Percentiles rank a stretch among this genome's conserved stretches.
Conservation (phyloP, 2,113 vertebrate genomes). For the Tricholaema leucomelas region DNA sequence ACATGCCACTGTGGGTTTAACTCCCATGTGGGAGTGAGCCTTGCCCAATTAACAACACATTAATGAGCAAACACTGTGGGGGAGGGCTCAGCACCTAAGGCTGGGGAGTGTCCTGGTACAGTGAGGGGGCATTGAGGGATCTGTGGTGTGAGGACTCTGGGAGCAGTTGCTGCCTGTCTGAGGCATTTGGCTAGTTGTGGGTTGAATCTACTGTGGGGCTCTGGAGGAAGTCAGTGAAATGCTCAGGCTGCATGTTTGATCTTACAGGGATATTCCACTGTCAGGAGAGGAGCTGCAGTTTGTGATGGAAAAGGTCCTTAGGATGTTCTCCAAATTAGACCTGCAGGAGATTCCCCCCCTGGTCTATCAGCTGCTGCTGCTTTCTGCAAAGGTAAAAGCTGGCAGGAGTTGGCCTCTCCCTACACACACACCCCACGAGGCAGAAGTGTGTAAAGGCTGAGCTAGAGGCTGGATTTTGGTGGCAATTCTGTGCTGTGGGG, state of each 20-base stretch:
- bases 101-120: background rate
- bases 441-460: background rate
- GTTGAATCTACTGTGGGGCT: background rate
- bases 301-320: conserved; percentile 88
- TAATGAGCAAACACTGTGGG: background rate
- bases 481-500: background rate
- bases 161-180: background rate
- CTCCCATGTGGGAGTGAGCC: background rate
- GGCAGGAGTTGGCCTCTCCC: fast-evolving
- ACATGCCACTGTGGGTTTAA: background rate
- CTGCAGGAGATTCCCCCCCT: conserved; percentile 95
- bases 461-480: background rate
- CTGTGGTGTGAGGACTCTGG: background rate
- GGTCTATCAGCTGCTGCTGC: conserved; percentile 92
- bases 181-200: background rate
- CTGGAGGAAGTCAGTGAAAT: background rate
- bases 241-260: background rate
- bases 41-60: background rate
- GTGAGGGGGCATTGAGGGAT: background rate
- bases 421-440: background rate
- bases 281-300: conserved; percentile 89
- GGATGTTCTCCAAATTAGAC: conserved; percentile 88
- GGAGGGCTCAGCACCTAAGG: background rate
- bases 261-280: conserved; percentile 86
- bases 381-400: conserved; percentile 88